Evolutionary conservation across 64 coral and sea anemone genomes (phyloP).

Genomic region (Cladopsammia gracilis): DNA sequence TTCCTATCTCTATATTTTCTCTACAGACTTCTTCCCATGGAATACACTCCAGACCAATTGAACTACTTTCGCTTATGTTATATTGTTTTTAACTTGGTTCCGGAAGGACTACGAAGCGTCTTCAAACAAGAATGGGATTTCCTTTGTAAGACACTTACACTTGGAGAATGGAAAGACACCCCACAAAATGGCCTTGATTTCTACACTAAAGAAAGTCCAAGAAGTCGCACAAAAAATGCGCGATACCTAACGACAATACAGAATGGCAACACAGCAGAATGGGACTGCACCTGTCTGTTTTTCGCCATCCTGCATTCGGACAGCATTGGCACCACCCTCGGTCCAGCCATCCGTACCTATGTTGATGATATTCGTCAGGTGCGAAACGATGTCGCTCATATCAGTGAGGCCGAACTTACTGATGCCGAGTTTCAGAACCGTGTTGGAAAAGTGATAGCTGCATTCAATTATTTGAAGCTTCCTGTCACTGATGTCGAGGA

Average conservation of each 20-base stretch:
- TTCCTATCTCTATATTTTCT: no score
- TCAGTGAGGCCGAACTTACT: neutral
- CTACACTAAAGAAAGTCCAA: conserved; percentile 3
- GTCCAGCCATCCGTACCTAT: neutral
- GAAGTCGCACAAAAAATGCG: neutral
- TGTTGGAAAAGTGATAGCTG: neutral
- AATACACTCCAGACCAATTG: neutral
- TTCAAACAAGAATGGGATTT: conserved; percentile 49
- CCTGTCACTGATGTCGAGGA: neutral
- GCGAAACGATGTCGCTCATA: conserved; percentile 32
- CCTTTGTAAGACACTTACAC: neutral
- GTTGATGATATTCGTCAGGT: conserved; percentile 26
- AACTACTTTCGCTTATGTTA: conserved; percentile 15
- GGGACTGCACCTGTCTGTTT: conserved; percentile 51
- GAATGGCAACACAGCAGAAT: conserved; percentile 25
- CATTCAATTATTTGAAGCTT: neutral
- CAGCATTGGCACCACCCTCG: neutral
- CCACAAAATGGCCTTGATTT: neutral
- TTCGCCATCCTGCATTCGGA: conserved; percentile 40
- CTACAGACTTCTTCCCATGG: neutral
- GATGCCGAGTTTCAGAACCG: conserved; percentile 2
- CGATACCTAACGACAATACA: neutral
- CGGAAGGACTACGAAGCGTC: neutral
- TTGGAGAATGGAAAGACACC: conserved; percentile 38
- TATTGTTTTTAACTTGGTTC: conserved; percentile 4